Evolutionary conservation across 2,113 vertebrate genomes (phyloP).

Genomic region (Mustela lutreola): DNA sequence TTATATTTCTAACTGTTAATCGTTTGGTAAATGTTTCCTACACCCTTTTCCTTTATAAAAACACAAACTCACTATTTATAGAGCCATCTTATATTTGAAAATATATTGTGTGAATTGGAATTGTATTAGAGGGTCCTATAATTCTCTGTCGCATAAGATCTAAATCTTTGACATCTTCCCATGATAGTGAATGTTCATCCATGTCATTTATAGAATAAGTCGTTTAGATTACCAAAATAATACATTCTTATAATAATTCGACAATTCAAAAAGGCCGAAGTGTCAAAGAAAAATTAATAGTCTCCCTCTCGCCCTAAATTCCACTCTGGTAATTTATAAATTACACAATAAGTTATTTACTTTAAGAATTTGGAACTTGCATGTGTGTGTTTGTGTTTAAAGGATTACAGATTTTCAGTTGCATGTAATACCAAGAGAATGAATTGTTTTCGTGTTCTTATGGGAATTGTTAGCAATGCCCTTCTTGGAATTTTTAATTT

Average conservation of each 20-base stretch:
- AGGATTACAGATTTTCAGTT: conserved; percentile 88
- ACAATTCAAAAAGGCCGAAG: neutral
- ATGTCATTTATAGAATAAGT: neutral
- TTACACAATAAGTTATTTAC: neutral
- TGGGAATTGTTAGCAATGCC: conserved; percentile 91
- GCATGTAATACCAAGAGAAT: conserved; percentile 90
- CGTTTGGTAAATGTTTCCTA: neutral
- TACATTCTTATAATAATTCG: neutral
- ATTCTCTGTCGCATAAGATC: neutral
- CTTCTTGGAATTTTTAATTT: conserved; percentile 87
- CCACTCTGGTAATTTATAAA: neutral
- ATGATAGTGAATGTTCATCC: neutral
- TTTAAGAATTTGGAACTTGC: neutral
- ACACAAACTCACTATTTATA: neutral
- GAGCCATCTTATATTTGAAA: neutral
- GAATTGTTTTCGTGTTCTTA: conserved; percentile 89
- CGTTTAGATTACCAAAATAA: neutral
- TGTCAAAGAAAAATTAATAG: neutral
- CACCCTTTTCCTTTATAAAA: neutral
- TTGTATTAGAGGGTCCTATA: neutral
- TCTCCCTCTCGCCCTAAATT: neutral
- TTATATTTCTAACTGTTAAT: neutral
- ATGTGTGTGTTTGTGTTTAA: neutral
- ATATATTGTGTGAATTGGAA: neutral
- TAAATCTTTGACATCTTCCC: neutral